Evolutionary conservation across 2,888 invertebrate species (phyloP), one percentile per base, ranked within the genome.

Genomic region (Nephrocerus scutellatus): DNA sequence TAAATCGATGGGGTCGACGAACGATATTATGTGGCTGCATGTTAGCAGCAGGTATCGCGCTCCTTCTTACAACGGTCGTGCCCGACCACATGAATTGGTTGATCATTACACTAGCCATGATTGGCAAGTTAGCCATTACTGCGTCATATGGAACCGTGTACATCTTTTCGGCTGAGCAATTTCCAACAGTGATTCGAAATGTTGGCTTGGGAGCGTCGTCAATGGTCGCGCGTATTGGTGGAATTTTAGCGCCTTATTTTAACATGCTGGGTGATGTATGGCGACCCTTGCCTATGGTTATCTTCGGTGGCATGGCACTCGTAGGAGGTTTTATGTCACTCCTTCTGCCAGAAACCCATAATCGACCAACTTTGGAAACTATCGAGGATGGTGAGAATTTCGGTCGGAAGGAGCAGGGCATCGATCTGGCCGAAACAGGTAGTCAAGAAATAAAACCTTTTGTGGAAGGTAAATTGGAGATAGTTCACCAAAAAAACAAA

Each of bases 181-280:
- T 82, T 54, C 83, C 83, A 12, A 83, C 83, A 6, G 80, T 81
- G 12, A 78, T 84, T 26, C 74, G 92, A 34, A 92, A 88, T 61
- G 82, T 87, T 24, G 91, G 87, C 0, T 80, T 92, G 36, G 92
- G 92, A 2, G 74, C 85, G 8, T 79, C 88, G 18, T 91, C 90
- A 0, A 88, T 89, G 73, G 82, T 83, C 41, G 91, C 91, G 0
- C 75, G 92, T 52, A 72, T 91, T 44, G 91, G 91, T 16, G 66
- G 68, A 5, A 66, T 68, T 41, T 40, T 66, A 44, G 64, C 91
- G 2, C 90, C 91, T 0, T 90, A 84, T 56, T 75, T 91, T 3
- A 84, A 86, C 12, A 76, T 80, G n/a, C 59, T 86, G 47, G 70
- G 69, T 14, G 61, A 68, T 22, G 69, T 76, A 2, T 74, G 74